Evolutionary conservation across 2,113 vertebrate genomes (phyloP), one percentile per base, ranked within the genome.

Genomic region (Parus major): DNA sequence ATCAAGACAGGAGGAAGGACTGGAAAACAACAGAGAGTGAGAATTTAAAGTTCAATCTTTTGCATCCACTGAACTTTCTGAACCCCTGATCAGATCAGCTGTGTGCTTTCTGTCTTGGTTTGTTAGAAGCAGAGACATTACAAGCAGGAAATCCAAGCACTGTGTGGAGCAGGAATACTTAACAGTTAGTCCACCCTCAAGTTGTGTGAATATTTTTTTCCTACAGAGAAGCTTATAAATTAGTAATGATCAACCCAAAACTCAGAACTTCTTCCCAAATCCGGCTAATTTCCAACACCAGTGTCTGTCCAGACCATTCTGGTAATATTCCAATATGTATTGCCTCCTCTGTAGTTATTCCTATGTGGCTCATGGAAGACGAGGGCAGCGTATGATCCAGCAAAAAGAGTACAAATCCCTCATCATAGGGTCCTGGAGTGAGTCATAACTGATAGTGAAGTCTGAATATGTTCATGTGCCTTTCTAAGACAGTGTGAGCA

Each of bases 361-460:
- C 29, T 47, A 16, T 44, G 29, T n/a, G 55, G 35, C 15, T 80
- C 33, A 70, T 15, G 27, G 55, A 82, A 85, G 55, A 85, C 20
- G 68, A 73, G 19, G 22, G 39, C 36, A 85, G 55, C 31, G 69
- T 23, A 41, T 39, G 28, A 60, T 46, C 50, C 39, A 84, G 22
- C 16, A 75, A 60, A 88, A 31, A 6, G 36, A 75, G 49, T 53
- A 49, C n/a, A 85, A 92, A 72, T 47, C 25, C 15, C 10, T 82
- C 55, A 91, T 72, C 55, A 66, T 2, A 63, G 66, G 29, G 39
- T 65, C 42, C 53, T 71, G 23, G 21, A 60, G 18, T 85, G 85
- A 95, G 52, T 90, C 59, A 80, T 31, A 84, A 89, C 61, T 92
- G 84, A 72, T 57, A 72, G 68, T 18, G 31, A 86, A 88, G 73